Conservation (phyloP, 2,888 invertebrate genomes). For the Eledona agricola region DNA sequence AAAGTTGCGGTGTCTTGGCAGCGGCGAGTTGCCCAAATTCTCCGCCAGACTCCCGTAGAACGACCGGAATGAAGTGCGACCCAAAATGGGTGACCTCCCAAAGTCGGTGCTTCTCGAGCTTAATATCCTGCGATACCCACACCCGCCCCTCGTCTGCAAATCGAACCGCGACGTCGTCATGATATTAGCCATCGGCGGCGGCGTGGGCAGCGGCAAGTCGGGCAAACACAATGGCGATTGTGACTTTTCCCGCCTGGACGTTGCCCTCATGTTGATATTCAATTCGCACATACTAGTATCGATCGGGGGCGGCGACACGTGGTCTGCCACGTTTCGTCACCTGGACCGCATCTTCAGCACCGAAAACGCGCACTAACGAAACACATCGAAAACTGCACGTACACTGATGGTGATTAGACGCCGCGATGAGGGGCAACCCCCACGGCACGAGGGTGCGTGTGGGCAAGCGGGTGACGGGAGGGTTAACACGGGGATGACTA, state of each 20-base stretch:
- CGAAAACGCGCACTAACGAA: slow-evolving; percentile 43
- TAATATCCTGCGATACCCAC: slow-evolving; percentile 54
- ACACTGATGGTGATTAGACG: slow-evolving; percentile 60
- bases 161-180: slow-evolving; percentile 59
- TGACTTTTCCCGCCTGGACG: slow-evolving; percentile 43
- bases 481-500: slow-evolving; percentile 54
- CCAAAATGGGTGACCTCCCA: slow-evolving; percentile 47
- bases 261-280: slow-evolving; percentile 48
- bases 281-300: too few relatives aligned
- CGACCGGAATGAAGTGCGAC: slow-evolving; percentile 34
- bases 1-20: slow-evolving; percentile 50
- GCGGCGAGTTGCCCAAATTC: slow-evolving; percentile 46
- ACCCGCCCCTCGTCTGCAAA: slow-evolving; percentile 53
- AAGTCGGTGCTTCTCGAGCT: slow-evolving; percentile 53
- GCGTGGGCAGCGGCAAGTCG: slow-evolving; percentile 59
- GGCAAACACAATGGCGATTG: slow-evolving; percentile 52
- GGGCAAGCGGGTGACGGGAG: slow-evolving; percentile 47
- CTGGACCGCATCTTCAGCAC: too few relatives aligned
- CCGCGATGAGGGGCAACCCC: slow-evolving; percentile 57
- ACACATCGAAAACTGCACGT: slow-evolving; percentile 51
- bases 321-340: neutral
- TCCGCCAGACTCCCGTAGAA: slow-evolving; percentile 31
- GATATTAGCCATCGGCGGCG: slow-evolving; percentile 61
- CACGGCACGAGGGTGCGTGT: slow-evolving; percentile 50
- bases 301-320: neutral